Evolutionary conservation across 1,140 invertebrate species (phyloP), one percentile per base, ranked within the genome.

Genomic region (Platorchestia sp.): DNA sequence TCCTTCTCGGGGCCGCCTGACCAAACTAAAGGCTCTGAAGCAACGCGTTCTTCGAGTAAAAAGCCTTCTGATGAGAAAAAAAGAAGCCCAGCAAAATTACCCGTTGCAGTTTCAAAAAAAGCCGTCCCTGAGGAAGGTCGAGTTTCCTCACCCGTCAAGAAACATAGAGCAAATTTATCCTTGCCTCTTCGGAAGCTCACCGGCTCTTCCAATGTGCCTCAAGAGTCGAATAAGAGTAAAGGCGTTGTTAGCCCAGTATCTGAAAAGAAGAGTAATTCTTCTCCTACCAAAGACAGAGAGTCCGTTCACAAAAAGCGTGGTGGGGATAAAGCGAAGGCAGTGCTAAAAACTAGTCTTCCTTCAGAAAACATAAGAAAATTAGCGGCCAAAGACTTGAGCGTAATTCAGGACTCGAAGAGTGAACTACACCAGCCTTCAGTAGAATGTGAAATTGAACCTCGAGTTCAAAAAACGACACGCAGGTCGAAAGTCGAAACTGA

Each of bases 231-330:
- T 42, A 93, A 44, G 40, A 90, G 41, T 44, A 42, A 90, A 90
- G 36, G 41, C 87, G 44, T 44, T 0, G 36, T 36, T 19, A 36
- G 59, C 59, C 59, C 87, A 41, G 43, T 42, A 3, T 41, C 43
- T 45, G 91, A 93, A 27, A 45, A 45, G 6, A 93, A 93, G 40
- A 45, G 27, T n/a, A 93, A 47, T 47, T 45, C 36, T 45, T 93
- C 91, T 45, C 91, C 91, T 93, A 44, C 91, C 40, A 93, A 93
- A 93, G 91, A 93, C 91, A 93, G 40, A 47, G 91, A 93, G 27
- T 44, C 91, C 10, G 1, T 19, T 10, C 91, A 45, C 45, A 93
- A 47, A 93, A 93, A 93, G 91, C 43, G 45, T 44, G 10, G 5
- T 45, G 10, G 14, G 10, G 91, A 93, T 7, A 93, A 93, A 93